A percentile compares a stretch with the other conserved stretches of the same genome.
phyloP scores from a whole-genome alignment of 2,113 vertebrate species.

The Agapornis roseicollis region DNA sequence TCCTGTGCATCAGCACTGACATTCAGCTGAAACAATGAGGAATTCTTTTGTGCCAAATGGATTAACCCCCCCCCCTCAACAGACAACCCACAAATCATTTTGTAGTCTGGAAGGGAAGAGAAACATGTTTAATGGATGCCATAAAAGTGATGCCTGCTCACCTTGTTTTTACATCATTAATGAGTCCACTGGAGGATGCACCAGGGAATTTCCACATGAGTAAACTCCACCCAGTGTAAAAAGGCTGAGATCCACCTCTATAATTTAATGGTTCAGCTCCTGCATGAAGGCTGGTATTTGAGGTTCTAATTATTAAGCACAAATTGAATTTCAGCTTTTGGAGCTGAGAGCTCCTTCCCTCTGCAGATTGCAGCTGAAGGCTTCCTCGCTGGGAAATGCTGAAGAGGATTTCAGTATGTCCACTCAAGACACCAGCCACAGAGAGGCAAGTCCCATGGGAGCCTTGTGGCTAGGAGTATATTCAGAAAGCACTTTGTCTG shows the following conservation, averaged over 20 bases:
- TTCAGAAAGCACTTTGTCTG: not conserved
- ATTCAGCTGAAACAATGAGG: not conserved
- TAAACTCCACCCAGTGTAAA: not conserved
- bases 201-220: slow-evolving; percentile 40
- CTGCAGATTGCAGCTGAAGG: not conserved
- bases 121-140: slow-evolving; percentile 5
- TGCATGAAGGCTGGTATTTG: slow-evolving; percentile 5
- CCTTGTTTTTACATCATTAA: not conserved
- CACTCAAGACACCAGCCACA: not conserved
- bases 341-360: not conserved
- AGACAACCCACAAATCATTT: not conserved
- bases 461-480: fast-evolving
- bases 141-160: not conserved
- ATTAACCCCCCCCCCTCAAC: not conserved
- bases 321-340: slow-evolving; percentile 25
- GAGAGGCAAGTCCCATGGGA: not conserved
- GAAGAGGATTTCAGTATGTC: not conserved
- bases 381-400: not conserved
- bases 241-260: not conserved
- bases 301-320: slow-evolving; percentile 30
- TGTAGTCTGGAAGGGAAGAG: not conserved
- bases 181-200: not conserved
- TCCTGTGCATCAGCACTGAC: not conserved
- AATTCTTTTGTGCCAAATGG: not conserved
- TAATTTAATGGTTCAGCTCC: slow-evolving; percentile 40